Percentiles rank a stretch among this genome's conserved stretches.
phyloP scores from a whole-genome alignment of 2,888 invertebrate species.

The Druceiella hillmani region DNA sequence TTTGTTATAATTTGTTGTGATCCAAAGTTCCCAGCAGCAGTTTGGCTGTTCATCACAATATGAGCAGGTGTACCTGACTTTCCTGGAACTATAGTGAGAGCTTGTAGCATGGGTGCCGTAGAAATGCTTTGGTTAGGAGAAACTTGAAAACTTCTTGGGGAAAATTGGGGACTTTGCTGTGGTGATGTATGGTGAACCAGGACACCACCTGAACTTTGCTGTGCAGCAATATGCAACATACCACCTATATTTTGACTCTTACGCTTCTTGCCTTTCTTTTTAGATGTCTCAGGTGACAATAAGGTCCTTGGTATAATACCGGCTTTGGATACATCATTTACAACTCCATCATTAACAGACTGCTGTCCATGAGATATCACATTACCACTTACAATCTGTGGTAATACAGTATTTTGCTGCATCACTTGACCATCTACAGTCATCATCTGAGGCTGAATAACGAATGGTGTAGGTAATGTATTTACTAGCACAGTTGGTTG shows the following conservation, averaged over 20 bases:
- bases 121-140: slow-evolving; percentile 63
- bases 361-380: slow-evolving; percentile 54
- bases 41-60: slow-evolving; percentile 72
- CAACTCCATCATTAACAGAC: slow-evolving; percentile 36
- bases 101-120: slow-evolving; percentile 67
- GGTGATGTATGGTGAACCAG: slow-evolving; percentile 51
- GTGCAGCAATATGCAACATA: slow-evolving; percentile 63
- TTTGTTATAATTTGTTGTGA: slow-evolving; percentile 65
- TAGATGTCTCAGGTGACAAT: slow-evolving; percentile 64
- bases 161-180: slow-evolving; percentile 53
- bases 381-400: slow-evolving; percentile 63
- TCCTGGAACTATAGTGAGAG: slow-evolving; percentile 70
- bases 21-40: slow-evolving; percentile 54
- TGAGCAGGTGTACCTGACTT: slow-evolving; percentile 68
- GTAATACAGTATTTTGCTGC: slow-evolving; percentile 63
- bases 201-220: slow-evolving; percentile 58
- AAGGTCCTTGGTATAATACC: slow-evolving; percentile 30
- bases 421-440: slow-evolving; percentile 67
- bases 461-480: slow-evolving; percentile 69
- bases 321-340: slow-evolving; percentile 35
- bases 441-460: slow-evolving; percentile 73
- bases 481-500: slow-evolving; percentile 78
- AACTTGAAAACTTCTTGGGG: slow-evolving; percentile 71
- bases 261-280: slow-evolving; percentile 66
- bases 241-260: slow-evolving; percentile 67